Evolutionary conservation across 2,113 vertebrate species (phyloP).

Genomic region (Indicator maculatus): DNA sequence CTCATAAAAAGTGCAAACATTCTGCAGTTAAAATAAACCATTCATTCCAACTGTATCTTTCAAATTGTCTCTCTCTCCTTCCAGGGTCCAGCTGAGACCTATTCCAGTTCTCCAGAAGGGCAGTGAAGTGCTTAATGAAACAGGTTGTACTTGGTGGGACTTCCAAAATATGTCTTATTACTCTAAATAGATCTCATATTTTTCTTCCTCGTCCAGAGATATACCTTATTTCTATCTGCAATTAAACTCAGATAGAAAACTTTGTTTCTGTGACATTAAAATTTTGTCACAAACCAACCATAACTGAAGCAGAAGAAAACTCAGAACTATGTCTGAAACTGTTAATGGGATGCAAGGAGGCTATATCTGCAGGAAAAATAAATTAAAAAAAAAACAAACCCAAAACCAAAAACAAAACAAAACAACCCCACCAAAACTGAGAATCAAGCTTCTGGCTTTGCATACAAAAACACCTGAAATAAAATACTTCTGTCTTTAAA

Average conservation of each 20-base stretch:
- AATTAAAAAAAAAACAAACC: neutral
- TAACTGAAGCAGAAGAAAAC: slow-evolving; percentile 36
- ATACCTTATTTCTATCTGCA: neutral
- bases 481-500: slow-evolving; percentile 2
- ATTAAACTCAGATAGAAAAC: slow-evolving; percentile 41
- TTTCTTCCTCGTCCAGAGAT: neutral
- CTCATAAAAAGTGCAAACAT: slow-evolving; percentile 48
- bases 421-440: neutral
- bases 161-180: neutral
- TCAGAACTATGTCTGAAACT: slow-evolving; percentile 47
- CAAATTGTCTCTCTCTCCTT: neutral
- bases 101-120: neutral
- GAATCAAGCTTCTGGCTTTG: slow-evolving; percentile 4
- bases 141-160: neutral
- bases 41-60: slow-evolving; percentile 36
- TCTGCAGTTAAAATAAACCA: slow-evolving; percentile 22
- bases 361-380: neutral
- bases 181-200: neutral
- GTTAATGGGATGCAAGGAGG: slow-evolving; percentile 38
- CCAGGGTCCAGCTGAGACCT: neutral
- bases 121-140: slow-evolving; percentile 11
- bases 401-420: neutral
- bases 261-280: slow-evolving; percentile 28
- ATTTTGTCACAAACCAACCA: slow-evolving; percentile 12
- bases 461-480: slow-evolving; percentile 56